These are phyloP conservation scores for Drosophila burlai DNA, from an alignment of 1,140 invertebrate genomes.

Conservation along the genomic window DNA sequence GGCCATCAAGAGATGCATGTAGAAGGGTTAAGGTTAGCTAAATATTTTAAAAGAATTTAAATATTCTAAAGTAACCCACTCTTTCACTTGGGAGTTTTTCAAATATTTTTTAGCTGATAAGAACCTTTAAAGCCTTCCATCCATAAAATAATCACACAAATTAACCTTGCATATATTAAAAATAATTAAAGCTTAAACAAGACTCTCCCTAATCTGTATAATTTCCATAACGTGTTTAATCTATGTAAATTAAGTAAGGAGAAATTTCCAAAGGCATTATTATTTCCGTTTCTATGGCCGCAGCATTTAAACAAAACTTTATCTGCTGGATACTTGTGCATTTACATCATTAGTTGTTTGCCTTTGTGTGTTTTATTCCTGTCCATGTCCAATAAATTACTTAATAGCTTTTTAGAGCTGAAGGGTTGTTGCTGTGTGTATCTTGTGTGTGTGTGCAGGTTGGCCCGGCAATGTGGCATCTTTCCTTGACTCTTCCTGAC, in stretches of 20 bases:
- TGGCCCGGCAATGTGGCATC: conserved; percentile 36
- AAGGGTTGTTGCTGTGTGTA: conserved; percentile 56
- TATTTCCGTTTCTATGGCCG: conserved; percentile 1
- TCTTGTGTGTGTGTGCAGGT: conserved; percentile 12
- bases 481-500: conserved; percentile 47
- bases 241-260: conserved; percentile 15
- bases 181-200: background rate
- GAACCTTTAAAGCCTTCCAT: background rate
- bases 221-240: conserved; percentile 1
- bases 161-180: background rate
- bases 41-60: conserved; percentile 1
- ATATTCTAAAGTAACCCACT: background rate
- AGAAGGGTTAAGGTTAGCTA: conserved; percentile 16
- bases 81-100: background rate
- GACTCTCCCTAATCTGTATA: background rate
- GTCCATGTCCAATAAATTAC: conserved; percentile 70
- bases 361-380: conserved; percentile 16
- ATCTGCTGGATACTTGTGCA: conserved; percentile 30
- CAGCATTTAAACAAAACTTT: conserved; percentile 18
- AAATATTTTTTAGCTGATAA: background rate
- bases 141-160: background rate
- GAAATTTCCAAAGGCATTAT: conserved; percentile 6
- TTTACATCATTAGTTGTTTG: conserved; percentile 49
- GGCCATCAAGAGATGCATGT: conserved; percentile 5
- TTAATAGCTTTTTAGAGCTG: conserved; percentile 66